These are phyloP conservation scores for Papilio dardanus DNA, from an alignment of 1,140 invertebrate species.

Conservation along the genomic window DNA sequence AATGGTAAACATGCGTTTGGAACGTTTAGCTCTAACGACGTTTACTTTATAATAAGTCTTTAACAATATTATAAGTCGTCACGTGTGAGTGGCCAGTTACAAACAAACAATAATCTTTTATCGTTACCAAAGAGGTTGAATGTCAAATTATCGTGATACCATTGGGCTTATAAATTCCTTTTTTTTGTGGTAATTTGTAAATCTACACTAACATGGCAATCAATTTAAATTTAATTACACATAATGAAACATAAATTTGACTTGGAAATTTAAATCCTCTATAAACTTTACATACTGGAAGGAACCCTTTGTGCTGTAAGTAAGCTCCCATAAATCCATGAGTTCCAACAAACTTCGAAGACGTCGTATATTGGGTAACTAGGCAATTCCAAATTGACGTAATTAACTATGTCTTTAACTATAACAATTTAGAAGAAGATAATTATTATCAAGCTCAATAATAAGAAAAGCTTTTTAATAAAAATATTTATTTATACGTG, in stretches of 20 bases:
- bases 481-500: not conserved
- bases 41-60: no score
- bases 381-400: not conserved
- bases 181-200: no score
- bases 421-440: not conserved
- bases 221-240: not conserved
- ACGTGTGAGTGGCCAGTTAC: no score
- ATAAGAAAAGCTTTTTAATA: not conserved
- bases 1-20: no score
- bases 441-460: not conserved
- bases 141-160: no score
- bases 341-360: conserved; percentile 8
- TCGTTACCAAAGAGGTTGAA: no score
- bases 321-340: conserved; percentile 19
- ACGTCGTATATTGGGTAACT: not conserved
- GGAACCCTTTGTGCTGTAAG: not conserved
- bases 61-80: no score
- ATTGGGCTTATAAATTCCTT: no score
- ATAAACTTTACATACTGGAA: not conserved
- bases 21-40: no score
- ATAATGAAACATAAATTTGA: not conserved
- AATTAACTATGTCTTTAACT: not conserved
- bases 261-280: conserved; percentile 17
- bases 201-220: not conserved
- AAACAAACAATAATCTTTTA: no score